Evolutionary conservation across 2,888 invertebrate species (phyloP), one percentile per base, ranked within the genome.

Genomic region (Yponomeuta sedellus): DNA sequence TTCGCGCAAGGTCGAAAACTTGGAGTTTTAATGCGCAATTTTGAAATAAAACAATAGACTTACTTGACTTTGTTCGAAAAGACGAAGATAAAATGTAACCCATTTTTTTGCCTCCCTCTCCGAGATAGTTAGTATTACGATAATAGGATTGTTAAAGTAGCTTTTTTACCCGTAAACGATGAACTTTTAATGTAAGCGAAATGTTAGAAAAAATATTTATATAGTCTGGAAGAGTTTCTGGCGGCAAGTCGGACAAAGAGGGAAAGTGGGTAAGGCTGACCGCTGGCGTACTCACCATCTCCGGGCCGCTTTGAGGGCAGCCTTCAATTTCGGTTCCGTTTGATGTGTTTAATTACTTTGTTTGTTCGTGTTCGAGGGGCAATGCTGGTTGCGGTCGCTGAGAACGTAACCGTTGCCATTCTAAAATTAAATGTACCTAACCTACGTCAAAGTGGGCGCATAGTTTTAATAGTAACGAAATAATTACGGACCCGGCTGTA

Each of bases 281-380:
- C 64, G 64, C 62, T 57, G 67, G 59, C 44, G 44, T 16, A 16
- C 16, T 52, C 44, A 16, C 44, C 68, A 65, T 69, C 73, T 69
- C 69, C 73, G 72, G 74, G 72, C 71, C 73, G 80, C 86, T 88
- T 86, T 86, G 84, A 85, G 80, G 81, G 80, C 76, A 74, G 77
- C 83, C 82, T 85, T 85, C 86, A 89, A 88, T 88, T 86, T 86
- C 81, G 77, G 77, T 74, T 76, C 75, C 84, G 88, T 89, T 91
- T 90, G 89, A 91, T 89, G 88, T 89, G 88, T 89, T 87, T 90
- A 91, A 91, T 90, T 90, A 90, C 89, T 90, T 90, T 89, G 88
- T 90, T 88, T 86, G 89, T 88, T 86, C 85, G 16, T 84, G 86
- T 88, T 86, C 75, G 75, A 74, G 71, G 71, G 77, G 74, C 79